Base-by-base conservation (phyloP, 2,113 vertebrate species). In the Opisthocomus hoazin region DNA sequence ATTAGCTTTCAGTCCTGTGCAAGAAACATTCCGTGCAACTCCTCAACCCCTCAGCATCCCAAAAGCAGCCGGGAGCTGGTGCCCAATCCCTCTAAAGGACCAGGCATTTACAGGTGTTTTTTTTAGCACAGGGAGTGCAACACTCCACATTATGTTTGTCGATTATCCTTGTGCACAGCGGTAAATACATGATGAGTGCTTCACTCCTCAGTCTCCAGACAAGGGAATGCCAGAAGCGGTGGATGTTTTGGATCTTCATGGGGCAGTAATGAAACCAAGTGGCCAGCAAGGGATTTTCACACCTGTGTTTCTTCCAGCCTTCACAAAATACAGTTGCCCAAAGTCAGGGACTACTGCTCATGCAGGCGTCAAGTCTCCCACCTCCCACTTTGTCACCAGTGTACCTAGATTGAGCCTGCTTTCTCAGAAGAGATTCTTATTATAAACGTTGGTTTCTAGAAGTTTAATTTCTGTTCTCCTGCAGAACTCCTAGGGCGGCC, bases 241-340 rank as follows among this genome's bases (percentile, higher is more conserved):
- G n/a, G 20, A 10, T 54, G 20, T 29, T 82, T n/a, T 46, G 51
- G 69, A 58, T 26, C 22, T 57, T n/a, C 0, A 0, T 36, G 26
- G 43, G 36, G 27, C 12, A 54, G 11, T 12, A 30, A 41, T 13
- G 41, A 45, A 19, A 77, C 34, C 54, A 7, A 0, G 6, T 21
- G 34, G 21, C 30, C 71, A 66, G 46, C 81, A 89, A 37, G 13
- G 8, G 6, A 29, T 61, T 83, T 89, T 46, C 45, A 30, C 8
- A 5, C 34, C 41, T 41, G 14, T 56, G 12, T 76, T 12, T 89
- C 43, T 36, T 78, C 36, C 53, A 76, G 26, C 16, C 48, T 79
- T 73, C 66, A 60, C 24, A 57, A 79, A 85, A 13, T 23, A 51
- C 19, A 69, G 22, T 17, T 65, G 22, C 45, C 57, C 32, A 51